Evolutionary conservation across 1,140 invertebrate genomes (phyloP).

Genomic region (Drosophila mojavensis): DNA sequence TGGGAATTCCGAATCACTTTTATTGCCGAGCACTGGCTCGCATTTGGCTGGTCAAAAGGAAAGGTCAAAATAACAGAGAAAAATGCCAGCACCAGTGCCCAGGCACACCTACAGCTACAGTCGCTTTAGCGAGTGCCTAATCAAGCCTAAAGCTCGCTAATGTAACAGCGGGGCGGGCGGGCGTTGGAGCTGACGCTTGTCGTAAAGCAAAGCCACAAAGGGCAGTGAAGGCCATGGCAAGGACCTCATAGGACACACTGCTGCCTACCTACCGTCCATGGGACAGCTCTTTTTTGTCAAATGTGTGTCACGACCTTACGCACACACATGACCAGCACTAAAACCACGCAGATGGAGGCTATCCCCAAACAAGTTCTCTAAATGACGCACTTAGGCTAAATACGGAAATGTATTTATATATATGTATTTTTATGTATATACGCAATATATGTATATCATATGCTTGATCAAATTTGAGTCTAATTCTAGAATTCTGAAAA

Average conservation of each 20-base stretch:
- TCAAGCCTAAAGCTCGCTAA: slow-evolving; percentile 21
- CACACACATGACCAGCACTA: slow-evolving; percentile 34
- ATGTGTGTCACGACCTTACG: slow-evolving; percentile 51
- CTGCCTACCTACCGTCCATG: background rate
- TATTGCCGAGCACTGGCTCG: slow-evolving; percentile 4
- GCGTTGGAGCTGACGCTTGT: background rate
- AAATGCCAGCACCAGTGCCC: slow-evolving; percentile 16
- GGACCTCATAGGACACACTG: slow-evolving; percentile 17
- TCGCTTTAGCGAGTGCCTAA: slow-evolving; percentile 23
- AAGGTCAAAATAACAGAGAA: slow-evolving; percentile 6
- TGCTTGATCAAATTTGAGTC: background rate
- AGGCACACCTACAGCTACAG: background rate
- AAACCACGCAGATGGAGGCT: slow-evolving; percentile 15
- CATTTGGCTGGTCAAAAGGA: background rate
- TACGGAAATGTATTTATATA: slow-evolving; percentile 16
- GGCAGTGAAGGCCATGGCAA: slow-evolving; percentile 20
- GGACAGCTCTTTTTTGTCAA: slow-evolving; percentile 30
- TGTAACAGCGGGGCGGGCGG: slow-evolving; percentile 4
- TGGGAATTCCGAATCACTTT: slow-evolving; percentile 13
- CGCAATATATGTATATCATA: too few species aligned
- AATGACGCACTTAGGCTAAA: slow-evolving; percentile 35
- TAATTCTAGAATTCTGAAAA: too few species aligned
- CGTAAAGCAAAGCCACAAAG: slow-evolving; percentile 26
- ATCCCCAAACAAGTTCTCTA: background rate
- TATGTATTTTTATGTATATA: slow-evolving; percentile 16